phyloP scores from a whole-genome alignment of 2,113 vertebrate species.

The Spilogale gracilis region DNA sequence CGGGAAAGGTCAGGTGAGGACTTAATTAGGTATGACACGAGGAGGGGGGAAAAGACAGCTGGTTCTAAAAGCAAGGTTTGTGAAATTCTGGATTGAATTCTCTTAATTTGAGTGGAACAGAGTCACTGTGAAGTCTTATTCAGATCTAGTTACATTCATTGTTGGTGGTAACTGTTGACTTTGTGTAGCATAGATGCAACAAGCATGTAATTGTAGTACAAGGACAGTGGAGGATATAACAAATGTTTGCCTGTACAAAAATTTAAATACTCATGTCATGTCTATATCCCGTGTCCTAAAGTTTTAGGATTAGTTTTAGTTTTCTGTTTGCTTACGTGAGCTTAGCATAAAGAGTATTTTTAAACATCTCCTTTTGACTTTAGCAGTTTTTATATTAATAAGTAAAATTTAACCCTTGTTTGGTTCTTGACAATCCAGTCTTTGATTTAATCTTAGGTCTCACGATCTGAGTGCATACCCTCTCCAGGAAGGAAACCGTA shows the following conservation, averaged over 20 bases:
- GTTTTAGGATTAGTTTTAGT: slow-evolving; percentile 62
- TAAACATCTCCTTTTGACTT: slow-evolving; percentile 69
- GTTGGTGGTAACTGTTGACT: slow-evolving; percentile 64
- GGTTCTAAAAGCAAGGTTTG: slow-evolving; percentile 72
- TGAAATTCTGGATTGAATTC: slow-evolving; percentile 62
- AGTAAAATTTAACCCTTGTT: slow-evolving; percentile 56
- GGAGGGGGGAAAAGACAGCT: slow-evolving; percentile 65
- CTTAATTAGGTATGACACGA: slow-evolving; percentile 78
- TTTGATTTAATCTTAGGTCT: slow-evolving; percentile 73
- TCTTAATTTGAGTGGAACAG: slow-evolving; percentile 52
- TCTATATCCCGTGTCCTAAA: slow-evolving; percentile 50
- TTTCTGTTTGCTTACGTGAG: slow-evolving; percentile 67
- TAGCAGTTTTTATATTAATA: slow-evolving; percentile 51
- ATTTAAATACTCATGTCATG: slow-evolving; percentile 39
- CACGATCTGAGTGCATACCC: slow-evolving; percentile 75
- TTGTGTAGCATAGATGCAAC: slow-evolving; percentile 64
- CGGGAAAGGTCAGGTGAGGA: slow-evolving; percentile 81
- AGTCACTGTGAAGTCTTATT: slow-evolving; percentile 67
- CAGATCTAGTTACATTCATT: slow-evolving; percentile 42
- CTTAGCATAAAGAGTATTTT: slow-evolving; percentile 75
- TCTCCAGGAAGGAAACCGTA: slow-evolving; percentile 78
- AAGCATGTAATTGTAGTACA: slow-evolving; percentile 68
- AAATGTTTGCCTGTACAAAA: slow-evolving; percentile 46
- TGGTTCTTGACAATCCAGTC: slow-evolving; percentile 63
- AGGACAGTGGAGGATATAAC: slow-evolving; percentile 20